These are phyloP conservation scores for Sinocyclocheilus grahami DNA, from an alignment of 2,113 vertebrate genomes.

Conservation along the genomic window DNA sequence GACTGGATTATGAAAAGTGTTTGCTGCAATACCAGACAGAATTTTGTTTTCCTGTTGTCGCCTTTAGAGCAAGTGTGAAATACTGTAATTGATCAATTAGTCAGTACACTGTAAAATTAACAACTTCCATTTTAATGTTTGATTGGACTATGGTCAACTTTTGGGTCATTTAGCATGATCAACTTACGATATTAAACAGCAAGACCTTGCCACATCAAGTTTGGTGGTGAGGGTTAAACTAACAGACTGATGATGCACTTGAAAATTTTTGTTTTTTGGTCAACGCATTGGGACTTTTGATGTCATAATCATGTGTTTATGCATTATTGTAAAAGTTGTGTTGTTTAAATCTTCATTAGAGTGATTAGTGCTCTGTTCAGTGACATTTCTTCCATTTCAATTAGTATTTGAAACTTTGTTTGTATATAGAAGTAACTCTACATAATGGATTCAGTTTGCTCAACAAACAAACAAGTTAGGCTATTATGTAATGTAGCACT, in stretches of 20 bases:
- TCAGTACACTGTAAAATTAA: neutral
- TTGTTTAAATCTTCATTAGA: no score
- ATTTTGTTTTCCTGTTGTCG: neutral
- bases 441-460: no score
- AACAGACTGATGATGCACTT: neutral
- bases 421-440: no score
- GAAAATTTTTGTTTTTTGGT: neutral
- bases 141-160: neutral
- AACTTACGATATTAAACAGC: neutral
- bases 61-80: neutral
- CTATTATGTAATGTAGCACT: neutral
- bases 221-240: neutral
- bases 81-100: neutral
- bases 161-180: neutral
- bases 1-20: neutral
- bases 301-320: no score
- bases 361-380: no score
- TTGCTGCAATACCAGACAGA: neutral
- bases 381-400: no score
- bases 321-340: no score
- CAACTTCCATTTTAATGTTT: no score
- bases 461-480: no score
- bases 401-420: no score
- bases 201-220: neutral
- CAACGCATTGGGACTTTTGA: no score